Evolutionary conservation across 2,888 invertebrate genomes (phyloP).

Genomic region (Dioctria rufipes): DNA sequence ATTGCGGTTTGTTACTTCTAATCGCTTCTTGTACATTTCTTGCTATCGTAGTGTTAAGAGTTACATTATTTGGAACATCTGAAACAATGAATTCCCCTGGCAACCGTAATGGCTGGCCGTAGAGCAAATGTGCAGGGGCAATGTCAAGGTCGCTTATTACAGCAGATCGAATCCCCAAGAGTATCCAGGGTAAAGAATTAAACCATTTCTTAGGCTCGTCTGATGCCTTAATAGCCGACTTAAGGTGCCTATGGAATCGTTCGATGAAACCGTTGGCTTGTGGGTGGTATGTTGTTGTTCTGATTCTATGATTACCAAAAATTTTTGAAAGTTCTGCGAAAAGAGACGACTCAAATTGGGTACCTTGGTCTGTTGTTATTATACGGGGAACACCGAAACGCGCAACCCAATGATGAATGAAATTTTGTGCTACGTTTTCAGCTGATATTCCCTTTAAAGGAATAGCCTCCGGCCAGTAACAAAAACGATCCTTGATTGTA

Average conservation of each 20-base stretch:
- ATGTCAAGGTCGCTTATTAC: neutral
- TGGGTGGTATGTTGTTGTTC: neutral
- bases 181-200: conserved; percentile 10
- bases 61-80: neutral
- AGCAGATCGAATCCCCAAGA: conserved; percentile 1
- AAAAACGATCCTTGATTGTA: neutral
- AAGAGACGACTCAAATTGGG: neutral
- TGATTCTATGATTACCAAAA: neutral
- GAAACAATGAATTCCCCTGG: conserved; percentile 17
- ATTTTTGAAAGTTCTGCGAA: neutral
- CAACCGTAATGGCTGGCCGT: neutral
- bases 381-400: neutral
- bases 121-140: conserved; percentile 10
- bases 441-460: neutral
- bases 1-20: neutral
- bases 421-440: neutral
- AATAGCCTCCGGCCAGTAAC: neutral
- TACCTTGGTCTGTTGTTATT: too few species aligned
- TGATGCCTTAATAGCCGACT: neutral
- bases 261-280: neutral
- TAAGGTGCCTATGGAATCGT: neutral
- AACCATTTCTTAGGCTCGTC: conserved; percentile 2
- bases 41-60: neutral
- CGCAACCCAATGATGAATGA: neutral
- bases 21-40: conserved; percentile 2